Conservation (phyloP, 1,140 invertebrate species). For the Cherax destructor region DNA sequence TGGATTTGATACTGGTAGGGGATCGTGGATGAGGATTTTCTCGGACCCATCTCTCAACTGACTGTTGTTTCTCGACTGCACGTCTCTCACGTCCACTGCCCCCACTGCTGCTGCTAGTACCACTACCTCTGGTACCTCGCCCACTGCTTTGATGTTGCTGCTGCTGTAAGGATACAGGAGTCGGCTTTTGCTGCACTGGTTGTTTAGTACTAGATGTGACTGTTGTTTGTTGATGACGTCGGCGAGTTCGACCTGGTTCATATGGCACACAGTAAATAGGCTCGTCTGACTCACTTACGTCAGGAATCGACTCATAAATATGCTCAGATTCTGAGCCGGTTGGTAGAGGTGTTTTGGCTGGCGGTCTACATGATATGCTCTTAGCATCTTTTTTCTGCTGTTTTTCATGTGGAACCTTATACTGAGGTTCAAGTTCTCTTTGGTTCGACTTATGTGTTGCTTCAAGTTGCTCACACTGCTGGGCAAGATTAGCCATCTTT, state of each 20-base stretch:
- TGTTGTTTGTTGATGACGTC: conserved; percentile 37
- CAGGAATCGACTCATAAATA: conserved; percentile 84
- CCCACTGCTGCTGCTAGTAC: conserved; percentile 62
- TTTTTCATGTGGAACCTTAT: conserved; percentile 73
- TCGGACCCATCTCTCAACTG: conserved; percentile 51
- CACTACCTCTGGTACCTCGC: conserved; percentile 39
- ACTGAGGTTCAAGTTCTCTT: conserved; percentile 47
- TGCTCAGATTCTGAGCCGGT: conserved; percentile 77
- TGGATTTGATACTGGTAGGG: conserved; percentile 23
- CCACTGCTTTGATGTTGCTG: conserved; percentile 17
- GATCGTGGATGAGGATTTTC: conserved; percentile 58
- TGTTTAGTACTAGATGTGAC: conserved; percentile 1
- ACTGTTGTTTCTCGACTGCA: conserved; percentile 50
- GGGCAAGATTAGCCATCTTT: conserved; percentile 79
- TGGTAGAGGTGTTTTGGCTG: conserved; percentile 48
- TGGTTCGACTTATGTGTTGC: conserved; percentile 71
- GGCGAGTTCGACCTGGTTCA: conserved; percentile 74
- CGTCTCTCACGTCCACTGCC: conserved; percentile 51
- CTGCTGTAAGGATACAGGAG: conserved; percentile 2
- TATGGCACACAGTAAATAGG: conserved; percentile 83
- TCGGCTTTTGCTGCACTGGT: conserved; percentile 7
- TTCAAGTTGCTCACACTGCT: conserved; percentile 77
- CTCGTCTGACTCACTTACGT: conserved; percentile 79
- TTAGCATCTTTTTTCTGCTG: conserved; percentile 70
- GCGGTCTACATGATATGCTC: conserved; percentile 34